Conservation (phyloP, 2,888 invertebrate species). For the Hedychridium roseum region DNA sequence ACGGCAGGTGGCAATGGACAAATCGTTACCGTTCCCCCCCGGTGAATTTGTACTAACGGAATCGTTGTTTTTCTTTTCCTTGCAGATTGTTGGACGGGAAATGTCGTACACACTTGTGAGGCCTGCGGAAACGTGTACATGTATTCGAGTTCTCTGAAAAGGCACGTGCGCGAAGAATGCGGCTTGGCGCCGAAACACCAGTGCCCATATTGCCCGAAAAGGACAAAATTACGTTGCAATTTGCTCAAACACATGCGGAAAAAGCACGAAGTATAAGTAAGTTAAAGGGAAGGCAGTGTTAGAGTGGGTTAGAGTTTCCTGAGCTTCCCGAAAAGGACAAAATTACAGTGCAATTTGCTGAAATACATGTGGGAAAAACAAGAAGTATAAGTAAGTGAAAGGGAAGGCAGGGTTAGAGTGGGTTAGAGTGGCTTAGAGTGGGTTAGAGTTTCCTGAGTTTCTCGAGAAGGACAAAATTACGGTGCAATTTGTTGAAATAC, state of each 20-base stretch:
- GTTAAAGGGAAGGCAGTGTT: no score
- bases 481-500: slow-evolving; percentile 58
- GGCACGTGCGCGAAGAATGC: slow-evolving; percentile 57
- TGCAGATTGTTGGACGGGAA: slow-evolving; percentile 42
- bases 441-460: no score
- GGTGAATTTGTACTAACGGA: slow-evolving; percentile 23
- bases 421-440: no score
- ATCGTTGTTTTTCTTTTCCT: slow-evolving; percentile 37
- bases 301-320: no score
- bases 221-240: slow-evolving; percentile 57
- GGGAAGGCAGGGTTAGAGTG: no score
- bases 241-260: slow-evolving; percentile 57
- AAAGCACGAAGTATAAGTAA: slow-evolving; percentile 32
- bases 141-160: slow-evolving; percentile 50
- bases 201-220: slow-evolving; percentile 56
- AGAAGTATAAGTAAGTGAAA: slow-evolving; percentile 6
- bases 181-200: slow-evolving; percentile 55
- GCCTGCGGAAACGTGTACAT: slow-evolving; percentile 54
- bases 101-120: slow-evolving; percentile 38
- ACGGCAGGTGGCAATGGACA: no score
- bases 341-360: slow-evolving; percentile 56
- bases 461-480: slow-evolving; percentile 55
- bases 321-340: slow-evolving; percentile 54
- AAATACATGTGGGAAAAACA: slow-evolving; percentile 56
- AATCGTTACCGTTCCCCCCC: no score